These are phyloP conservation scores for Ormyrus nitidulus DNA, from an alignment of 2,888 invertebrate species.

Conservation along the genomic window DNA sequence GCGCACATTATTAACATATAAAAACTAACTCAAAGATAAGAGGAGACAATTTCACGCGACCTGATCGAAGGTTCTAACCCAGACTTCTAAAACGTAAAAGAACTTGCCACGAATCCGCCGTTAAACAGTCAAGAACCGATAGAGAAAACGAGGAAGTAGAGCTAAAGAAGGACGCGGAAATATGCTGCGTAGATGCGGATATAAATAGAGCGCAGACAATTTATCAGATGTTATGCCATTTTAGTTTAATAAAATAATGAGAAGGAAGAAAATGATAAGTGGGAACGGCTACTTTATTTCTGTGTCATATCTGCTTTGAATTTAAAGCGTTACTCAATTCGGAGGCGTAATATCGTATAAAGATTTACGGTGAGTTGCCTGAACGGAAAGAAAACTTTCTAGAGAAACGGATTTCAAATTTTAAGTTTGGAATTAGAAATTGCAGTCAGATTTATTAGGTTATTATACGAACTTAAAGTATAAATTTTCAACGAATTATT, in stretches of 20 bases:
- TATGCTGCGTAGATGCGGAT: not conserved
- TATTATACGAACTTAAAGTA: too few relatives aligned
- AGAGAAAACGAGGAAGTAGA: constrained; percentile 48
- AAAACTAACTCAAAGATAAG: not conserved
- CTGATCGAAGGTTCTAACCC: not conserved
- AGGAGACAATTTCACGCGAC: not conserved
- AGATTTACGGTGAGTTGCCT: constrained; percentile 6
- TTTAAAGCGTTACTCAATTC: not conserved
- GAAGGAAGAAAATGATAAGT: not conserved
- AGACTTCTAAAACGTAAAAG: not conserved
- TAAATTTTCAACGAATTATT: too few relatives aligned
- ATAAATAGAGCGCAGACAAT: too few relatives aligned
- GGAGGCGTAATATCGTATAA: not conserved
- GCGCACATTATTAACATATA: not conserved
- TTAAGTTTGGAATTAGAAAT: not conserved
- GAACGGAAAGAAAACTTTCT: constrained; percentile 3
- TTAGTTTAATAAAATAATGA: not conserved
- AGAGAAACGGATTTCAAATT: not conserved
- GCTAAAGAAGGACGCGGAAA: constrained; percentile 39
- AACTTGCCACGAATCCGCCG: not conserved
- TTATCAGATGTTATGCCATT: not conserved
- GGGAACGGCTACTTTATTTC: too few relatives aligned
- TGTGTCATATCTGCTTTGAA: too few relatives aligned
- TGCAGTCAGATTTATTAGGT: too few relatives aligned
- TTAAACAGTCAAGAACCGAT: not conserved